Conservation (phyloP, 2,888 invertebrate species). For the Oxytorus armatus region DNA sequence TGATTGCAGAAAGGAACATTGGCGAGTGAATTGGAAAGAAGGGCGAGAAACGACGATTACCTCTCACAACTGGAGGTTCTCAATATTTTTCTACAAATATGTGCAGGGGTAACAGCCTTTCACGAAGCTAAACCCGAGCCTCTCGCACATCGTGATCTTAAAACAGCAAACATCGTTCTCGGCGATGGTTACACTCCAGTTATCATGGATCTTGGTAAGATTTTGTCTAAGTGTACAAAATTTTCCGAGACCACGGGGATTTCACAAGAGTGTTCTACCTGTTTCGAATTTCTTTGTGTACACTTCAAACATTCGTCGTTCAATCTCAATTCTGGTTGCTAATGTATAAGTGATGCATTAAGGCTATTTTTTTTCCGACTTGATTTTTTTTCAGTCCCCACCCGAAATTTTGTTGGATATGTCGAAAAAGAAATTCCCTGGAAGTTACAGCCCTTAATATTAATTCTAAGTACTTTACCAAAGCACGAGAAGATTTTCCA, state of each 20-base stretch:
- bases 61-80: conserved; percentile 89
- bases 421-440: no score
- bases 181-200: conserved; percentile 90
- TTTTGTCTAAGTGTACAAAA: neutral
- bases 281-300: no score
- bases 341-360: no score
- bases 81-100: conserved; percentile 89
- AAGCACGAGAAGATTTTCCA: no score
- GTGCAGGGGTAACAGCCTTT: conserved; percentile 90
- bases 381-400: no score
- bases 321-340: no score
- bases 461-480: no score
- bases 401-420: no score
- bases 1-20: conserved; percentile 89
- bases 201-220: conserved; percentile 92
- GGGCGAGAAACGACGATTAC: conserved; percentile 86
- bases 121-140: conserved; percentile 90
- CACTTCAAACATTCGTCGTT: no score
- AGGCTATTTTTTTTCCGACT: no score
- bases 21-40: conserved; percentile 88
- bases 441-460: no score
- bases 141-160: conserved; percentile 93
- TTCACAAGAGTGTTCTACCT: no score
- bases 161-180: conserved; percentile 93
- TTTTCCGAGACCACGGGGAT: neutral